Base-by-base conservation (phyloP, 1,140 invertebrate genomes). In the Cherax quadricarinatus region DNA sequence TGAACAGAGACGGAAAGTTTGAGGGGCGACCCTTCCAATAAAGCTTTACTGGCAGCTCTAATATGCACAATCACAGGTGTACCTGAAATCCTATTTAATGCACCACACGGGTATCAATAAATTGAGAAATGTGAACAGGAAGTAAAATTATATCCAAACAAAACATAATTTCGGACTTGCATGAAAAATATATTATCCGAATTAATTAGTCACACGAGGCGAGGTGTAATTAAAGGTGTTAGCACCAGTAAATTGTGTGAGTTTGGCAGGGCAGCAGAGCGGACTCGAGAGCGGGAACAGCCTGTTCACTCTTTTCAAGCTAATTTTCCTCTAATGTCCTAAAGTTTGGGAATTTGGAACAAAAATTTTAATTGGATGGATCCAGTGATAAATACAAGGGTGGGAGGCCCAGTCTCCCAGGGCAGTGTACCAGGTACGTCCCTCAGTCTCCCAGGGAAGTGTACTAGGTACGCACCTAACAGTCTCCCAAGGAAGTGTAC, bases 361-460 rank as follows among this genome's bases (percentile, higher is more conserved):
- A 75, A 75, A 75, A 75, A 75, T 75, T n/a, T 30, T 75, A 75
- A 75, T 75, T 75, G 70, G 70, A 75, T 75, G 70, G 24, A 75
- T n/a, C 70, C 6, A 30, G 70, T 75, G 70, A 75, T 75, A 75
- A 75, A 75, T 75, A 30, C 70, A 24, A 18, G 62, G 12, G 21
- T 18, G 21, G 14, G 14, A 18, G 62, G 62, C 14, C 14, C 3
- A 18, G 70, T 7, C 70, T 75, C 70, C 70, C n/a, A 30, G n/a
- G 70, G 70, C 30, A 30, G 7, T 30, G 70, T 24, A 7, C n/a
- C 70, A 6, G 4, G 7, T n/a, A 75, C 14, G 21, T n/a, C 1
- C 16, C 66, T n/a, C 24, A 75, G 24, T 75, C 14, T 70, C 66
- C 66, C 66, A 70, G 14, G 66, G 66, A 1, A 70, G 21, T 70